Percentiles rank a stretch among this genome's conserved stretches.
These are phyloP conservation scores for Phainopepla nitens DNA, from an alignment of 2,113 vertebrate genomes.

Conservation along the genomic window DNA sequence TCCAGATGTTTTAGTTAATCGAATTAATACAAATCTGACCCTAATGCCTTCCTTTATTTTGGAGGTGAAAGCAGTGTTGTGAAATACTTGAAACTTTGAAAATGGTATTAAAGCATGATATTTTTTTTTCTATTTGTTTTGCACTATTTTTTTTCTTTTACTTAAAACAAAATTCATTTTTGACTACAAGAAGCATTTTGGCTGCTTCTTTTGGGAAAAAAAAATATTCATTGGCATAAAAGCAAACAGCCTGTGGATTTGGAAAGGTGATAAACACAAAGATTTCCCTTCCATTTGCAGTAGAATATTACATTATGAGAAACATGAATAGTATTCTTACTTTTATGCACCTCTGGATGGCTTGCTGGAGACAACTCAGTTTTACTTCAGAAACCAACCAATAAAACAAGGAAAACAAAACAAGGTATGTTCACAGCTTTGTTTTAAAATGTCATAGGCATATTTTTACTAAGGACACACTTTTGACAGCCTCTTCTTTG, in stretches of 20 bases:
- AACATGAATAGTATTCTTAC: neutral
- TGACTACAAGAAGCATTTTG: neutral
- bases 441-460: neutral
- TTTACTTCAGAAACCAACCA: neutral
- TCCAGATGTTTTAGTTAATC: neutral
- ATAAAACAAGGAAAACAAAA: neutral
- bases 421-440: neutral
- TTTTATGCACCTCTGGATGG: neutral
- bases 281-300: neutral
- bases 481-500: neutral
- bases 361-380: neutral
- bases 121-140: neutral
- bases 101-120: neutral
- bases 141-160: neutral
- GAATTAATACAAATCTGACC: neutral
- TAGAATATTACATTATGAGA: neutral
- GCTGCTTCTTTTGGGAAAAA: neutral
- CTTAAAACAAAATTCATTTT: neutral
- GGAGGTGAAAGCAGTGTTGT: neutral
- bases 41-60: neutral
- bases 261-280: neutral
- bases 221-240: neutral
- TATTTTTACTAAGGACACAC: neutral
- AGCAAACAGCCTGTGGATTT: slow-evolving; percentile 20
- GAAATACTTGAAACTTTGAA: neutral